Evolutionary conservation across 2,888 invertebrate genomes (phyloP), one percentile per base, ranked within the genome.

Genomic region (Chrysodeixis includens): DNA sequence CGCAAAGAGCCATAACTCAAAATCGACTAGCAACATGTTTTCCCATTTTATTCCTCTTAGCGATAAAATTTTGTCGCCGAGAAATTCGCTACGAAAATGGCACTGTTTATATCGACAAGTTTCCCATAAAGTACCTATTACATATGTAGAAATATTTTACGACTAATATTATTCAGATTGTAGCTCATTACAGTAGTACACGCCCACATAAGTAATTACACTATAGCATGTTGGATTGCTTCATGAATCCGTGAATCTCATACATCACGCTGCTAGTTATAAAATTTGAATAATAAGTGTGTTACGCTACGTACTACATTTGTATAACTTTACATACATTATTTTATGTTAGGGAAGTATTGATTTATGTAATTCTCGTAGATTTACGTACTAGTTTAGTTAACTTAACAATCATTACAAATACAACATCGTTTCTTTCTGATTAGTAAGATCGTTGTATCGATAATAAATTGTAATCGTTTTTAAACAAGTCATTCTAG

Each of bases 261-360:
- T 60, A 26, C 54, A 14, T 60, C 63, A 56, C 55, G 49, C 5
- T 44, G 57, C 46, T 63, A 30, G 68, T 66, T 69, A 73, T 75
- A 62, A 68, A 66, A 70, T 74, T 74, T 76, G 56, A 79, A 78
- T 77, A 77, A 72, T 66, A 62, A 61, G 66, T 52, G 44, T 65
- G 51, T 65, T 58, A 9, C 69, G 57, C 10, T 22, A 14, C 56
- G n/a, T 35, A 56, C n/a, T 18, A 62, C 5, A 14, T 63, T 20
- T 65, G 46, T 56, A 46, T 54, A 56, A 14, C n/a, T 69, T 69
- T 49, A 30, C 40, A 68, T 73, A 57, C 49, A 53, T 56, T 69
- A 53, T 16, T 49, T 8, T 49, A 26, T 30, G 12, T 35, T 22
- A 12, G 16, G 30, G n/a, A 53, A 16, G 12, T 30, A 12, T 59